Evolutionary conservation across 2,113 vertebrate genomes (phyloP), one percentile per base, ranked within the genome.

Genomic region (Egretta garzetta): DNA sequence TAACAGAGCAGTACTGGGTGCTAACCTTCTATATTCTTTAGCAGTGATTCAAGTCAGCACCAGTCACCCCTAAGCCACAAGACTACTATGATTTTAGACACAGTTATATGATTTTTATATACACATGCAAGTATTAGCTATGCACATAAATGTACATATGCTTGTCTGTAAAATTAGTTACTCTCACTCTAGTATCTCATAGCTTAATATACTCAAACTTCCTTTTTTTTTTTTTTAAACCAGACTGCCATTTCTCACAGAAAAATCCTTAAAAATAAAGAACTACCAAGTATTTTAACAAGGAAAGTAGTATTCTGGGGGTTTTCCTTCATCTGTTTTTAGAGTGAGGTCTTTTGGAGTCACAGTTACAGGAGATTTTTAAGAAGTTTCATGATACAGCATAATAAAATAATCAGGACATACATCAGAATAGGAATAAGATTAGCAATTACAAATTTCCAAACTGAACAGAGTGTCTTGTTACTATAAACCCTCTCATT

Each of bases 131-230:
- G 9, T 32, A 75, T 20, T 71, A 91, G 18, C 1, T 81, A 47
- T 8, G 9, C 14, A 21, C 35, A 76, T 50, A 52, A 12, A 49
- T 2, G 7, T 33, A 47, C 0, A 0, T 41, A 45, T 10, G 37
- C 8, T 37, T 56, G 37, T 47, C 20, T 30, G 5, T 49, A 86
- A 76, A 70, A 66, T 32, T 6, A 86, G 20, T 22, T 86, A 62
- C 10, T 66, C 32, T 5, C 23, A 64, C 12, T 43, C 20, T 10
- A 75, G 16, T 10, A 71, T 28, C 21, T 75, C 41, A 41, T 15
- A 23, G 11, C 12, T 68, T 56, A 52, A 60, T 47, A 86, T 7
- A 82, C 2, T 55, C 21, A 64, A 86, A 39, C 6, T 28, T n/a
- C n/a, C n/a, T n/a, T 55, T 20, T 45, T 67, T 24, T 30, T 30